Conservation (phyloP, 2,797 vertebrate species). For the Coluber constrictor region DNA sequence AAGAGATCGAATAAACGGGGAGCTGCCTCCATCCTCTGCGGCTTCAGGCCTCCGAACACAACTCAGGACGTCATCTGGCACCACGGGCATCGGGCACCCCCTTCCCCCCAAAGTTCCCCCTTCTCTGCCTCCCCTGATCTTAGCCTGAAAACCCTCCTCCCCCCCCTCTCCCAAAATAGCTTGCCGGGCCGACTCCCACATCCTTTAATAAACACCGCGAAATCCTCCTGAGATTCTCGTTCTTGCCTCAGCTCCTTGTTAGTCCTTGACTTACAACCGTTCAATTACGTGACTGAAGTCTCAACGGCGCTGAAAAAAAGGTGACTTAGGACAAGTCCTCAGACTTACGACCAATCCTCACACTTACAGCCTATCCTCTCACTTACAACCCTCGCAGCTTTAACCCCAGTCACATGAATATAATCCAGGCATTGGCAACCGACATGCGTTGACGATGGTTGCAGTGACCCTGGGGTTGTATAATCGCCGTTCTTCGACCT, state of each 20-base stretch:
- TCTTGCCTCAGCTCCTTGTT: neutral
- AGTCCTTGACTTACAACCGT: neutral
- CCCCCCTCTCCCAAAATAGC: neutral
- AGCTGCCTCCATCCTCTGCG: neutral
- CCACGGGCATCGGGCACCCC: conserved; percentile 15
- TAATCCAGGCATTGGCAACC: neutral
- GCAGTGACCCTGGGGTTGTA: neutral
- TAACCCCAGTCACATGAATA: neutral
- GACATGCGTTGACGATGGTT: neutral
- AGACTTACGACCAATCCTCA: neutral
- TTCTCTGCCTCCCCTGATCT: neutral
- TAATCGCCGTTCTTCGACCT: neutral
- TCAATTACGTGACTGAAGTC: neutral
- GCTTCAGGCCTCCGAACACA: neutral
- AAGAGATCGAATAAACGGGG: neutral
- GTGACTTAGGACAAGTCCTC: neutral
- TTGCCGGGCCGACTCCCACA: neutral
- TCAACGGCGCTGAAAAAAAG: neutral
- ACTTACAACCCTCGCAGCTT: neutral
- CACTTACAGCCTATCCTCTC: neutral
- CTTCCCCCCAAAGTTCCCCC: neutral
- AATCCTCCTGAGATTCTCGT: neutral
- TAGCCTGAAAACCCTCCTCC: neutral
- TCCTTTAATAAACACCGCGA: conserved; percentile 27
- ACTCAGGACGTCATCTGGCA: conserved; percentile 16